Evolutionary conservation across 2,797 vertebrate species (phyloP), one percentile per base, ranked within the genome.

Genomic region (Menidia menidia): DNA sequence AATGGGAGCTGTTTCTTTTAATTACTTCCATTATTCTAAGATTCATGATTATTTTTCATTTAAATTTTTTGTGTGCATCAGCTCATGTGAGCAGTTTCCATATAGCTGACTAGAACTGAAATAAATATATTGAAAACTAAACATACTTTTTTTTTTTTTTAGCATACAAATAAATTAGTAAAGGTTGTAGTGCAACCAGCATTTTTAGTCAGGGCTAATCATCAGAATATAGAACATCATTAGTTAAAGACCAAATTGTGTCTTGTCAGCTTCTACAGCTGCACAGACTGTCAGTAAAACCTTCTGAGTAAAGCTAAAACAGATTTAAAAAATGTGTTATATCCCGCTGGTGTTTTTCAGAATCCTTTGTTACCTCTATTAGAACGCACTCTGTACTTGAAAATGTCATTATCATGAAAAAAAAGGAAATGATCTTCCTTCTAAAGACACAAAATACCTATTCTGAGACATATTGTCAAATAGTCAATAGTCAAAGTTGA

Each of bases 221-320:
- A 60, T 69, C 10, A 10, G 11, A 43, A 59, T 68, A 6, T 25
- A 25, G 25, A 25, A 25, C 19, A 54, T 33, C 16, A 61, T 65
- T 18, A 58, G 31, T 11, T 39, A 11, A 53, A 56, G 53, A 44
- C 25, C 6, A 12, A 63, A 42, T 50, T 43, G 42, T 45, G 44
- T 16, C 16, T 44, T 39, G 35, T 35, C 8, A 35, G 33, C 33
- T 35, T 35, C 8, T 35, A 35, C 33, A 35, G 33, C 8, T n/a
- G n/a, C n/a, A n/a, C n/a, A n/a, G n/a, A n/a, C n/a, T 25, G 25
- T 25, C 25, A 25, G 25, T 25, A 25, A 25, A 25, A 25, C 25
- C 2, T 25, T 25, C 25, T 25, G 25, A 25, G 25, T 25, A 32
- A 31, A 44, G 31, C 43, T 44, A 44, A 14, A 44, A 44, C 43